Base-by-base conservation (phyloP, 2,113 vertebrate genomes). In the Xiphophorus maculatus region DNA sequence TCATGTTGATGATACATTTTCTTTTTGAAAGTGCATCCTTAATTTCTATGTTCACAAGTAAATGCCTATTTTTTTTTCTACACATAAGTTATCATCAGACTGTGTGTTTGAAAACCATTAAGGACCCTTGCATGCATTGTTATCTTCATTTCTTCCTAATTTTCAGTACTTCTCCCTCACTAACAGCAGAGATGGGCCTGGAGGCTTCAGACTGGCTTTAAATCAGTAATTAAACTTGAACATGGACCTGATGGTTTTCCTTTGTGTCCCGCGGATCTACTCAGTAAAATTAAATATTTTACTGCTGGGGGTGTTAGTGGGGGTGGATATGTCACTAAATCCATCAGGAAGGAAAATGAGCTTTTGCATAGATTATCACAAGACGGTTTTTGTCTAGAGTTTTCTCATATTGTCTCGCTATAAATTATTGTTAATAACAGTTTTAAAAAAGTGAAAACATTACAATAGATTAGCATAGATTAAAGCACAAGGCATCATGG, bases 181-280 rank as follows among this genome's bases (percentile, higher is more conserved):
- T 77, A 76, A 69, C 73, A 66, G 94, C 95, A 93, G 94, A 92
- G 93, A 95, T 92, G 93, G 93, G 93, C 95, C 96, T 95, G 93
- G 91, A 69, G 96, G 96, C 94, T 93, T 93, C 94, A 93, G 95
- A 77, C 94, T 94, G 92, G 95, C 95, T 96, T 93, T 96, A 93
- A 96, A 96, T 95, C 95, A 96, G 96, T 97, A 97, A 97, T 98
- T 97, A 97, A 97, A 97, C 96, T 96, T 96, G 96, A 97, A 96
- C 94, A 94, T 91, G 93, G 94, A 95, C 94, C 92, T 95, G 91
- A 90, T 95, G 95, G 95, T 96, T 96, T 95, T 94, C 92, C 92
- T 85, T 88, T 84, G 82, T 95, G 93, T 96, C 96, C 95, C 94
- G 93, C 94, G 94, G 95, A 96, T 93, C 91, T 94, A 91, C 89